These are phyloP conservation scores for Tragelaphus imberbis DNA, from an alignment of 2,113 vertebrate genomes.

Conservation along the genomic window DNA sequence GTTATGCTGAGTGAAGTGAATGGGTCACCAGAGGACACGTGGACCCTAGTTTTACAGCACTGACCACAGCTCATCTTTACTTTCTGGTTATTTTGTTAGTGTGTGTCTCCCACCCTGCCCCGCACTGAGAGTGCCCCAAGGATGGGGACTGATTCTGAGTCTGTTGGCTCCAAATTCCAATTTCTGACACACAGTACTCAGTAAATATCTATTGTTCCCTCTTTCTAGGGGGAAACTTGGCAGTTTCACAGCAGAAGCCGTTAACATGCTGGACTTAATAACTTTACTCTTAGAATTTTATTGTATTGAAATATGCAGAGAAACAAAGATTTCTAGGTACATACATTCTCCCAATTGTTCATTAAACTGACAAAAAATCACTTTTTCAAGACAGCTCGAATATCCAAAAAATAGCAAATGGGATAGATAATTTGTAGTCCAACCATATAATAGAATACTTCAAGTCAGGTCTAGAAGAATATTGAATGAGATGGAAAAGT, in stretches of 20 bases:
- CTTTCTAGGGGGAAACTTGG: background rate
- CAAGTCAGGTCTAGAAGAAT: background rate
- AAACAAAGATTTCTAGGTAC: background rate
- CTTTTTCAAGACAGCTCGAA: background rate
- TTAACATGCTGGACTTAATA: background rate
- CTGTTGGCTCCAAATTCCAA: background rate
- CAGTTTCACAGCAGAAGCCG: background rate
- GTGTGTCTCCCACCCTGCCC: accelerated
- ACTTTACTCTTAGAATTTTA: background rate
- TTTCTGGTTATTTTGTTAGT: background rate
- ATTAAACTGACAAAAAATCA: background rate
- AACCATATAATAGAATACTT: background rate
- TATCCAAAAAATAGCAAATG: background rate
- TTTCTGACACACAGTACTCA: background rate
- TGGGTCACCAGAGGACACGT: background rate
- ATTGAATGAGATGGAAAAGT: background rate
- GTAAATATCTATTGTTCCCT: background rate
- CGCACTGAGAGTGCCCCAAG: accelerated
- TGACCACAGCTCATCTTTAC: background rate
- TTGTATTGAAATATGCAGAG: background rate
- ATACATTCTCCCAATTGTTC: background rate
- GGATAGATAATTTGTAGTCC: background rate
- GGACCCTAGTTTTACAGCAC: accelerated
- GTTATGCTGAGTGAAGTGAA: accelerated
- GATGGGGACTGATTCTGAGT: background rate